These are phyloP conservation scores for Cettia cetti DNA, from an alignment of 2,113 vertebrate species.

Conservation along the genomic window DNA sequence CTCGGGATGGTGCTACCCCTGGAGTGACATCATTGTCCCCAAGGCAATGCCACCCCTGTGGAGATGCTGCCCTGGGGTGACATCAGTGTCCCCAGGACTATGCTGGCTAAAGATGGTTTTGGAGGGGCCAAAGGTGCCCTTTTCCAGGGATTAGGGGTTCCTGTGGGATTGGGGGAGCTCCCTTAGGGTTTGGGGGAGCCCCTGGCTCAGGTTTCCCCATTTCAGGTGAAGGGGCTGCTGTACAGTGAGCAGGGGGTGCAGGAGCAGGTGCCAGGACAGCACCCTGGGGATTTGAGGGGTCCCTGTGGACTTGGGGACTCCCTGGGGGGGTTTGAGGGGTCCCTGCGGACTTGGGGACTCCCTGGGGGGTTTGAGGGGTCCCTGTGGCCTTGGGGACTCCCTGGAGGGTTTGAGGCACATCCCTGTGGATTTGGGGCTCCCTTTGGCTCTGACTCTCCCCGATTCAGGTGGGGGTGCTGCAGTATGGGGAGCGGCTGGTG, in stretches of 20 bases:
- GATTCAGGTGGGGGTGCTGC: slow-evolving; percentile 86
- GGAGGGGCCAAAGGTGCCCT: neutral
- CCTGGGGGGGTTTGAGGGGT: neutral
- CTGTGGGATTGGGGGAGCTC: neutral
- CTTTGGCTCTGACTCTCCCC: neutral
- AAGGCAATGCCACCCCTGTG: too few species aligned
- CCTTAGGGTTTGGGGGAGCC: too few species aligned
- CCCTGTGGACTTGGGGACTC: too few species aligned
- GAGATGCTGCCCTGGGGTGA: neutral
- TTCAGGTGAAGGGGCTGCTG: neutral
- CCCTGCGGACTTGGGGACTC: neutral
- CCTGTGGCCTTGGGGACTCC: too few species aligned
- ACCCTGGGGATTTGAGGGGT: neutral
- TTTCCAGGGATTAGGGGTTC: neutral
- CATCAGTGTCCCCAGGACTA: neutral
- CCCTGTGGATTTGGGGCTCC: neutral
- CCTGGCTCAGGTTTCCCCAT: neutral
- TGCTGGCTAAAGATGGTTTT: neutral
- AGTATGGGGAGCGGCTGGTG: slow-evolving; percentile 87
- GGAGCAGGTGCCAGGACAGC: neutral
- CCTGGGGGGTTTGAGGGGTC: neutral
- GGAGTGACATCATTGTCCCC: neutral
- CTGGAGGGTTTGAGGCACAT: neutral
- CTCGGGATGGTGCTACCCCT: too few species aligned
- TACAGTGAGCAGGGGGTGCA: too few species aligned